Evolutionary conservation across 2,113 vertebrate species (phyloP).

Genomic region (Theristicus caerulescens): DNA sequence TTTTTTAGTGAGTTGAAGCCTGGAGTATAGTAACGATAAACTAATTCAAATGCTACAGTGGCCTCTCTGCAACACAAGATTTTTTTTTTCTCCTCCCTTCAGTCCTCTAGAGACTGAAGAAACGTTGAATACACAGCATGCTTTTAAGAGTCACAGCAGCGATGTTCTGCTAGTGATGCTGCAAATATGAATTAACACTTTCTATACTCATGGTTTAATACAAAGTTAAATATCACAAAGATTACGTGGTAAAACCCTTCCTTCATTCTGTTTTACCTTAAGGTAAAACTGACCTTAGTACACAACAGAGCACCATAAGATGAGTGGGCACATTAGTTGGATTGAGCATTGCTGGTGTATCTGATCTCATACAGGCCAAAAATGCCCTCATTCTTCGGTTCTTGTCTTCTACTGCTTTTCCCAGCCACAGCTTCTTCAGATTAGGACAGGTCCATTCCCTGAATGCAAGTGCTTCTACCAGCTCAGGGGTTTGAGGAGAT

Average conservation of each 20-base stretch:
- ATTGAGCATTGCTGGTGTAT: constrained; percentile 96
- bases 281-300: constrained; percentile 84
- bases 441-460: constrained; percentile 97
- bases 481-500: constrained; percentile 92
- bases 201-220: not conserved
- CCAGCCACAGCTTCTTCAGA: constrained; percentile 93
- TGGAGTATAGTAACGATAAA: not conserved
- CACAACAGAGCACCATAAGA: constrained; percentile 95
- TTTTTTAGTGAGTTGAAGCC: not conserved
- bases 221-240: not conserved
- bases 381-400: constrained; percentile 95
- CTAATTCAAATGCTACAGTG: not conserved
- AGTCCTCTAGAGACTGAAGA: not conserved
- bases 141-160: not conserved
- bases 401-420: constrained; percentile 94
- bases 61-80: not conserved
- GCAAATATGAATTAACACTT: not conserved
- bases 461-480: constrained; percentile 94
- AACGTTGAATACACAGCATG: rapidly evolving
- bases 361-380: constrained; percentile 94
- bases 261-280: not conserved
- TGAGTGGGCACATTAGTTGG: constrained; percentile 90
- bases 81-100: not conserved
- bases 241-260: not conserved
- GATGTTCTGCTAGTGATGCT: not conserved